Conservation (phyloP, 2,888 invertebrate genomes). For the Cheilosia impressa region DNA sequence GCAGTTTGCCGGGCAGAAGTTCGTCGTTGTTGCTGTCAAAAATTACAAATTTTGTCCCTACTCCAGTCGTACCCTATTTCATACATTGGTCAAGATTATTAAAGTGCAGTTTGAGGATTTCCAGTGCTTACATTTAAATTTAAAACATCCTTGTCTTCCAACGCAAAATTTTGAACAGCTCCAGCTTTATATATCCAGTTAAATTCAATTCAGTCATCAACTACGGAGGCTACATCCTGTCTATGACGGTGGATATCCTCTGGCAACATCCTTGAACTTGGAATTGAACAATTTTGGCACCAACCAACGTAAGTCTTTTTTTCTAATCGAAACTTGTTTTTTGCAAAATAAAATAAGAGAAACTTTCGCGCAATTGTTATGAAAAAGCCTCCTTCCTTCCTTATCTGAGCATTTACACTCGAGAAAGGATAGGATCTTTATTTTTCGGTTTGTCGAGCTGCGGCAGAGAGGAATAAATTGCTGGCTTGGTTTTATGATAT, state of each 20-base stretch:
- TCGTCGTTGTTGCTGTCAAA: slow-evolving; percentile 9
- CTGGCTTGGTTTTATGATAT: slow-evolving; percentile 48
- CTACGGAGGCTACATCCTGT: slow-evolving; percentile 44
- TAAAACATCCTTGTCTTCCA: slow-evolving; percentile 46
- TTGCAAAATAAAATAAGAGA: neutral
- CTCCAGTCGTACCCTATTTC: neutral
- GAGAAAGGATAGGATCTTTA: slow-evolving; percentile 36
- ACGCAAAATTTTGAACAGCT: neutral
- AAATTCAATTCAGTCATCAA: slow-evolving; percentile 37
- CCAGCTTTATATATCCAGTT: neutral
- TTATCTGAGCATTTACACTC: slow-evolving; percentile 16
- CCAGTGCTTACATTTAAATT: slow-evolving; percentile 28
- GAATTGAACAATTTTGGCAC: slow-evolving; percentile 66
- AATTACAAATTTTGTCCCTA: slow-evolving; percentile 31
- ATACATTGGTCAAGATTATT: slow-evolving; percentile 28
- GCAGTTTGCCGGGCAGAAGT: neutral
- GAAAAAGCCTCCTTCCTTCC: neutral
- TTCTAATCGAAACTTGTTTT: slow-evolving; percentile 16
- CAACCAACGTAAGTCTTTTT: slow-evolving; percentile 54
- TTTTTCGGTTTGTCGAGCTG: neutral
- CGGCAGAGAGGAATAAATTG: slow-evolving; percentile 23
- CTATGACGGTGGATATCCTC: slow-evolving; percentile 51
- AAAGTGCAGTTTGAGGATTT: slow-evolving; percentile 17
- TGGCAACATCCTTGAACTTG: slow-evolving; percentile 68
- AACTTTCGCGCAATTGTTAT: neutral